These are phyloP conservation scores for Halichoeres trimaculatus DNA, from an alignment of 2,113 vertebrate species.

Conservation along the genomic window DNA sequence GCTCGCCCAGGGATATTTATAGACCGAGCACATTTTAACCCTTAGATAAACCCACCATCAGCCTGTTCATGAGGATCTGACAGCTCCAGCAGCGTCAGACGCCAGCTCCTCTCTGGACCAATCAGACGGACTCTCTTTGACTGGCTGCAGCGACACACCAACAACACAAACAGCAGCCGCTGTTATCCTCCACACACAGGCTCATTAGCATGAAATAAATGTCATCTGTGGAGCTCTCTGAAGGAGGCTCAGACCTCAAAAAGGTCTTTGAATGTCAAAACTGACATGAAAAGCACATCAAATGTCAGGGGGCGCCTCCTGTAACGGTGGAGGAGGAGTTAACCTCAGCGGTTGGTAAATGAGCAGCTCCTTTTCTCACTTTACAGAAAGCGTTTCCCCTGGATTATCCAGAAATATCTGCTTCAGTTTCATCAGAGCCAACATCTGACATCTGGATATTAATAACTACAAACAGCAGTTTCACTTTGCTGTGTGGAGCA, in stretches of 20 bases:
- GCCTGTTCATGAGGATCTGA: background rate
- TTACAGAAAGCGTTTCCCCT: slow-evolving; percentile 16
- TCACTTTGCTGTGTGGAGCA: background rate
- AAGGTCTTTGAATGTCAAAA: slow-evolving; percentile 70
- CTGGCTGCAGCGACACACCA: slow-evolving; percentile 25
- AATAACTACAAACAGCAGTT: slow-evolving; percentile 56
- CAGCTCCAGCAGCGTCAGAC: background rate
- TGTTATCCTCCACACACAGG: slow-evolving; percentile 10
- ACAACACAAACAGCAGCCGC: slow-evolving; percentile 9
- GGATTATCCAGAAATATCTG: slow-evolving; percentile 63
- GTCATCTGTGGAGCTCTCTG: slow-evolving; percentile 55
- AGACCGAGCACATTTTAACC: slow-evolving; percentile 15
- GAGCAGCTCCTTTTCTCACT: background rate
- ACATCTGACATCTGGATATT: slow-evolving; percentile 54
- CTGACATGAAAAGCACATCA: slow-evolving; percentile 67
- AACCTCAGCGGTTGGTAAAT: slow-evolving; percentile 22
- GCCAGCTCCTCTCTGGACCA: background rate
- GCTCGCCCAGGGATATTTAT: slow-evolving; percentile 9
- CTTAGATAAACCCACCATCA: background rate
- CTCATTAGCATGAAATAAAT: slow-evolving; percentile 70
- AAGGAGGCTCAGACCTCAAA: slow-evolving; percentile 52
- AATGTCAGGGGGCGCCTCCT: slow-evolving; percentile 61
- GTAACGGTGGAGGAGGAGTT: background rate
- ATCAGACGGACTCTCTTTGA: slow-evolving; percentile 18
- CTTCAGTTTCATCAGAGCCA: slow-evolving; percentile 56